Evolutionary conservation across 1,140 invertebrate species (phyloP), one percentile per base, ranked within the genome.

Genomic region (Diorhabda elongata): DNA sequence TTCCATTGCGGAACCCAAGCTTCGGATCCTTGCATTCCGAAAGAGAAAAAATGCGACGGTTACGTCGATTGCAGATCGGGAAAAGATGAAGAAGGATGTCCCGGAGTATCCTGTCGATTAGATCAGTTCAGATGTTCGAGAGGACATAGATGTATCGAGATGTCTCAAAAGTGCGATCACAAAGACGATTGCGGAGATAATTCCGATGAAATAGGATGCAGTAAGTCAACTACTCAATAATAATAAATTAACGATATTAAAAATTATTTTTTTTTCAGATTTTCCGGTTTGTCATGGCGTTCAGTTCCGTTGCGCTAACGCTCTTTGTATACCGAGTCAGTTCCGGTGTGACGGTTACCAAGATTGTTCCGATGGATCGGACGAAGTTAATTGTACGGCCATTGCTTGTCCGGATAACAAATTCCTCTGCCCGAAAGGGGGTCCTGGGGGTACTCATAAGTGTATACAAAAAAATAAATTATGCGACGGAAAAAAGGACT

Each of bases 301-400:
- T 5, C 94, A 98, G 83, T 98, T 98, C 81, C 87, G 93, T 42
- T 98, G 97, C 83, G 89, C 90, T 56, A 98, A 98, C 81, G 92
- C 94, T 4, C 84, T 96, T 9, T 99, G 97, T 82, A 95, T 98
- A 66, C 94, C 96, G 0, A 85, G 87, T 7, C 88, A 87, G 43
- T 94, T 91, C 81, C 90, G 90, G 71, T 94, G 92, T 82, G 92
- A 94, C 73, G 91, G 91, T 7, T 91, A 92, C 79, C 85, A 88
- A 66, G 94, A 96, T 78, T 96, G 94, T 80, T 85, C 87, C 0
- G 96, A 97, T 76, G 91, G 91, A 44, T 91, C 89, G 5, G 96
- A 98, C 79, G 96, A 98, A 80, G 87, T 88, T 62, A 94, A 95
- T 82, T 98, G 96, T 81, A 93, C 91, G 7, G 86, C 90, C 26